Conservation (phyloP, 2,113 vertebrate species). For the Hemiprocne comata region DNA sequence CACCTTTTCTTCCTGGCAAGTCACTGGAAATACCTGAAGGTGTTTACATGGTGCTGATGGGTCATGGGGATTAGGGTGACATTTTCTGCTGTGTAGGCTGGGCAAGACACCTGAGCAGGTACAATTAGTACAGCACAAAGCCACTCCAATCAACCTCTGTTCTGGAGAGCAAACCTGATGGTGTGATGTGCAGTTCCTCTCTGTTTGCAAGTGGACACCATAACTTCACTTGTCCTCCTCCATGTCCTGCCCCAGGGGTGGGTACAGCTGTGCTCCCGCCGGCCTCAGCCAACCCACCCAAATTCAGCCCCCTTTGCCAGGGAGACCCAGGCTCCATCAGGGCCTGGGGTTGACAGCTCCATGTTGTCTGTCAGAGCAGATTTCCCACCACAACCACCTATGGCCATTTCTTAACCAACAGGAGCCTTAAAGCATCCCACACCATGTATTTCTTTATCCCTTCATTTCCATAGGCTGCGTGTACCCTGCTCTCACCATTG, state of each 20-base stretch:
- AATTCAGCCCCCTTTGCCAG: neutral
- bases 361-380: neutral
- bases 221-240: neutral
- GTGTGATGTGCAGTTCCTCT: neutral
- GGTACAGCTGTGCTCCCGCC: neutral
- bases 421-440: neutral
- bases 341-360: rapidly evolving
- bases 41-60: neutral
- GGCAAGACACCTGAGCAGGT: neutral
- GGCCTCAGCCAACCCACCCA: rapidly evolving
- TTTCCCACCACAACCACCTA: neutral
- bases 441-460: neutral
- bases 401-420: neutral
- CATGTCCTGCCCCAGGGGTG: rapidly evolving
- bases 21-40: neutral
- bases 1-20: neutral
- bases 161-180: neutral
- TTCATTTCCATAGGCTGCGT: neutral
- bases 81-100: neutral
- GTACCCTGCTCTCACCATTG: neutral
- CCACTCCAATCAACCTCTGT: neutral
- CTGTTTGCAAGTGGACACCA: neutral
- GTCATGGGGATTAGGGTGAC: neutral
- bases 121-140: neutral
- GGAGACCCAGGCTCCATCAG: neutral